Evolutionary conservation across 2,888 invertebrate genomes (phyloP).

Genomic region (Mimas tiliae): DNA sequence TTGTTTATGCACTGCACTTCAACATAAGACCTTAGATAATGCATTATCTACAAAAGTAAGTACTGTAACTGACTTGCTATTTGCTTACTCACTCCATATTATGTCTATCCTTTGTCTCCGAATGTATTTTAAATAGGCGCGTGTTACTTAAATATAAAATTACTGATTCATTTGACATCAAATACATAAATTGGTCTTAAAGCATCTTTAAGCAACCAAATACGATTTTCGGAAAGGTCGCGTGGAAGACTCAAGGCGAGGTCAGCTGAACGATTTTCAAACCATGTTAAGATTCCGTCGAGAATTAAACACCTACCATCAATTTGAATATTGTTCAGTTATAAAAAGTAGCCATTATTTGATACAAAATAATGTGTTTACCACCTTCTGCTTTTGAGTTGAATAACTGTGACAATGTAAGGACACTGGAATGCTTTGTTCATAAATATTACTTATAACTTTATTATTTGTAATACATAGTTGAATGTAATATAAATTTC

Average conservation of each 20-base stretch:
- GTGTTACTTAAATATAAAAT: neutral
- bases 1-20: slow-evolving; percentile 75
- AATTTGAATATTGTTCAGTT: neutral
- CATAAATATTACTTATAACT: neutral
- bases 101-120: slow-evolving; percentile 60
- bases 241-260: slow-evolving; percentile 39
- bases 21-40: slow-evolving; percentile 71
- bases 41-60: slow-evolving; percentile 65
- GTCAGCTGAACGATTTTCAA: slow-evolving; percentile 35
- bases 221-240: slow-evolving; percentile 36
- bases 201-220: slow-evolving; percentile 32
- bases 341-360: neutral
- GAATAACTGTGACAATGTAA: neutral
- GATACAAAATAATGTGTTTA: neutral
- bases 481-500: slow-evolving; percentile 10
- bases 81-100: slow-evolving; percentile 61
- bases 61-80: slow-evolving; percentile 54
- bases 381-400: too few relatives aligned
- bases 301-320: slow-evolving; percentile 23
- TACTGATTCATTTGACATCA: slow-evolving; percentile 27
- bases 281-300: slow-evolving; percentile 33
- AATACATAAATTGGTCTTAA: slow-evolving; percentile 30
- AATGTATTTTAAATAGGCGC: neutral
- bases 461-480: neutral
- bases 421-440: neutral